A percentile compares a stretch with the other conserved stretches of the same genome.
These are phyloP conservation scores for Coptotermes formosanus DNA, from an alignment of 1,140 invertebrate genomes.

Conservation along the genomic window DNA sequence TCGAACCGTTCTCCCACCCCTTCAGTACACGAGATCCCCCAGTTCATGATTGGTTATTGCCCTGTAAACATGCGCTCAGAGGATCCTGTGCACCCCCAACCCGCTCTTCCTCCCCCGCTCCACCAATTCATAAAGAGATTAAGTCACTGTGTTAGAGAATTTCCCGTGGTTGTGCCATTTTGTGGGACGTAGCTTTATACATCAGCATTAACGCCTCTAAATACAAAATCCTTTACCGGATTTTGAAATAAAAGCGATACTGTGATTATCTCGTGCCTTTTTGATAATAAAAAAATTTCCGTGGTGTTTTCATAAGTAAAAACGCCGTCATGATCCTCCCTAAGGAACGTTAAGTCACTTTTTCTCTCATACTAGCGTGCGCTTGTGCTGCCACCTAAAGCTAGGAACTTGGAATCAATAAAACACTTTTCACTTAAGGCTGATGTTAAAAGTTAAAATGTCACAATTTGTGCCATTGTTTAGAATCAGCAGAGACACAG, in stretches of 20 bases:
- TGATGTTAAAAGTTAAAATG: neutral
- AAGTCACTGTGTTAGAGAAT: neutral
- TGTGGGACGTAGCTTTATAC: too few relatives aligned
- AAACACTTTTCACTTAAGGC: neutral
- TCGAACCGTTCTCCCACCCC: neutral
- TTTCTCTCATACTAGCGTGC: neutral
- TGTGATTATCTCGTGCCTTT: too few relatives aligned
- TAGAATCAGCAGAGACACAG: neutral
- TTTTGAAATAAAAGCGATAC: too few relatives aligned
- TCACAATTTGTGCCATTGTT: neutral
- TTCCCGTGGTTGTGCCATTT: neutral
- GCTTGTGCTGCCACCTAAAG: neutral
- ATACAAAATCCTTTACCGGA: too few relatives aligned
- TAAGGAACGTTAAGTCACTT: neutral
- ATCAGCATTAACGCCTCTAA: too few relatives aligned
- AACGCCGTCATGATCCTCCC: too few relatives aligned
- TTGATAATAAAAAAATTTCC: too few relatives aligned
- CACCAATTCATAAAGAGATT: neutral
- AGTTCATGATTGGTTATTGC: slow-evolving; percentile 6
- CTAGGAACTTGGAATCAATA: neutral
- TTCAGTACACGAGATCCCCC: neutral
- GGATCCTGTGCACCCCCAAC: neutral
- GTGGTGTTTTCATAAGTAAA: too few relatives aligned
- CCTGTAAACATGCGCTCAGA: neutral
- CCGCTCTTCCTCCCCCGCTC: neutral